Evolutionary conservation across 2,888 invertebrate species (phyloP).

Genomic region (Capitulum mitella): DNA sequence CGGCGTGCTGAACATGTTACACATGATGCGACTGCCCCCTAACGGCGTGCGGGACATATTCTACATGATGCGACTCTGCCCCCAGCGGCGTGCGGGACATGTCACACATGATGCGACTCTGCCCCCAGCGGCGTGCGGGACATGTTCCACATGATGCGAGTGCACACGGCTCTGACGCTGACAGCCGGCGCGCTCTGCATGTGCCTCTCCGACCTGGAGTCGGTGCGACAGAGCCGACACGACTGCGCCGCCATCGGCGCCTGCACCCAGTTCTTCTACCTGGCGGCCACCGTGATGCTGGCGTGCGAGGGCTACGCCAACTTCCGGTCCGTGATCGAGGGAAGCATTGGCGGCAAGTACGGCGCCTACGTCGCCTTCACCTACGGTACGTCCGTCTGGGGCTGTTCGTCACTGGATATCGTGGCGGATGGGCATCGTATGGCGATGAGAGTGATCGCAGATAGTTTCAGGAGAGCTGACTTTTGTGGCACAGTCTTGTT

Average conservation of each 20-base stretch:
- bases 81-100: no score
- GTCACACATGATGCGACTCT: not conserved
- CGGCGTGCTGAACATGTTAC: no score
- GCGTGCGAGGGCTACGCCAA: slow-evolving; percentile 25
- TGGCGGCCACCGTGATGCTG: slow-evolving; percentile 32
- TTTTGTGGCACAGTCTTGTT: no score
- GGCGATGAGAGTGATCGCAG: no score
- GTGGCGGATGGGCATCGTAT: no score
- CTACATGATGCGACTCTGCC: no score
- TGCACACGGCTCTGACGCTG: not conserved
- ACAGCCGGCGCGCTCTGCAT: slow-evolving; percentile 35
- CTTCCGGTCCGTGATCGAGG: not conserved
- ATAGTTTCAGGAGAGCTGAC: no score
- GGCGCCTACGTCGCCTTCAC: not conserved
- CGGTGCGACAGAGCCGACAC: slow-evolving; percentile 33
- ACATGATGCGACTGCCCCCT: no score
- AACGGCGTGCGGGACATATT: no score
- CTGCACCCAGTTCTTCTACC: slow-evolving; percentile 33
- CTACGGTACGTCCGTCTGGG: not conserved
- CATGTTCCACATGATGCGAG: not conserved
- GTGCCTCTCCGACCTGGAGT: slow-evolving; percentile 37
- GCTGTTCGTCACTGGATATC: no score
- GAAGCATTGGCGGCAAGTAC: not conserved
- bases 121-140: not conserved
- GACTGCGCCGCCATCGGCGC: slow-evolving; percentile 34